Evolutionary conservation across 2,797 vertebrate species (phyloP).

Genomic region (Protonibea diacanthus): DNA sequence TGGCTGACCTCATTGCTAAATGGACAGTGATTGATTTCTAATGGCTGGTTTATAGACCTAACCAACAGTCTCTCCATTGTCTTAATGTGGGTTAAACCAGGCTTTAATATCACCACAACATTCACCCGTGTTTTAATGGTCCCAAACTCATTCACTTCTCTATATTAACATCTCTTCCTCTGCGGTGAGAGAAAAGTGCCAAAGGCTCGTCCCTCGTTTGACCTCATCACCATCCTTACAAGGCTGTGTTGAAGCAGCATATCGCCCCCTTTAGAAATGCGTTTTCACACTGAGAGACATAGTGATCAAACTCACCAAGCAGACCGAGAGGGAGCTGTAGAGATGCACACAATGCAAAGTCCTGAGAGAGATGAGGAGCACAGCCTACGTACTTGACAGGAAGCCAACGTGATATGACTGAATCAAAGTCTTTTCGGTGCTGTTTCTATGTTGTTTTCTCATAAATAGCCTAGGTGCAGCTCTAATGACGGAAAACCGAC

Average conservation of each 20-base stretch:
- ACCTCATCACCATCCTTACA: not conserved
- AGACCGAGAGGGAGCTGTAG: not conserved
- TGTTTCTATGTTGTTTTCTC: slow-evolving; percentile 1
- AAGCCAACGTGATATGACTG: slow-evolving; percentile 36
- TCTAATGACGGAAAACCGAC: slow-evolving; percentile 13
- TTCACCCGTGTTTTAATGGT: not conserved
- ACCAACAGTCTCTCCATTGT: not conserved
- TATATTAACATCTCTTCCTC: not conserved
- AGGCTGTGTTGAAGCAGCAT: not conserved
- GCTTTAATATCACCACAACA: not conserved
- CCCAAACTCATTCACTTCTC: not conserved
- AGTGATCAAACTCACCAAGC: slow-evolving; percentile 2
- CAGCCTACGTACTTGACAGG: slow-evolving; percentile 7
- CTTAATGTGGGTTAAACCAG: not conserved
- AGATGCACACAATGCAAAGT: slow-evolving; percentile 23
- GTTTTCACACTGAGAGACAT: not conserved
- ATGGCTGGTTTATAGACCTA: slow-evolving; percentile 20
- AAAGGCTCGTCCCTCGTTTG: slow-evolving; percentile 3
- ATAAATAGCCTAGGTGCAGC: slow-evolving; percentile 13
- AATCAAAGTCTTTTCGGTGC: slow-evolving; percentile 22
- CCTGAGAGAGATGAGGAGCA: slow-evolving; percentile 20
- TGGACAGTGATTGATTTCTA: slow-evolving; percentile 39
- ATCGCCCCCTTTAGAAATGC: not conserved
- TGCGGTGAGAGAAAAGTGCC: not conserved
- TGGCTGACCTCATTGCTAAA: slow-evolving; percentile 39